Base-by-base conservation (phyloP, 2,888 invertebrate genomes). In the Elgonia sp. region DNA sequence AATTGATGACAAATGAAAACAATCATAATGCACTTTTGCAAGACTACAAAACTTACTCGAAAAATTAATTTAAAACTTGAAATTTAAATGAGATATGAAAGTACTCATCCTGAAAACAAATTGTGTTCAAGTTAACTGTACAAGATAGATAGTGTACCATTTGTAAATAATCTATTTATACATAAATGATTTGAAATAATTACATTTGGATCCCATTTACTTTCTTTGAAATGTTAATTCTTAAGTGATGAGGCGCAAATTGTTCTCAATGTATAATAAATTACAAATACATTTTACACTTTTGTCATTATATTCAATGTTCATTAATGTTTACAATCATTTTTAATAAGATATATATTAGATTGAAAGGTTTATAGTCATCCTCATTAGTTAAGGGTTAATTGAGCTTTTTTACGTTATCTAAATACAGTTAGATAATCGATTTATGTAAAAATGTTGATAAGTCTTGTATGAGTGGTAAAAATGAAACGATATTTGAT, bases 181-280 rank as follows among this genome's bases (percentile, higher is more conserved):
- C n/a, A n/a, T n/a, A n/a, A n/a, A n/a, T n/a, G n/a, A 60, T 29
- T 65, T 20, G 46, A 67, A 42, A 67, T 67, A 46, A 5, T 3
- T 46, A 14, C 37, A 46, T n/a, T 73, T 73, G 72, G 14, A 73
- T 73, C 57, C 57, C 72, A 73, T 57, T 0, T 73, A 73, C 72
- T n/a, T n/a, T n/a, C n/a, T n/a, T n/a, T n/a, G n/a, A n/a, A n/a
- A n/a, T n/a, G n/a, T n/a, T n/a, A n/a, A n/a, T n/a, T n/a, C n/a
- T n/a, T n/a, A n/a, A n/a, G n/a, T n/a, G n/a, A n/a, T n/a, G n/a
- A n/a, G n/a, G 29, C 29, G 29, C 29, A 29, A 29, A 29, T 5
- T 29, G 29, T 29, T 29, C 29, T 29, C 3, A 29, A 29, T 29
- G 29, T 29, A 29, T 29, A 29, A 29, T 29, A 29, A 29, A 29